Conservation (phyloP, 1,140 invertebrate species). For the Leptopilina clavipes region DNA sequence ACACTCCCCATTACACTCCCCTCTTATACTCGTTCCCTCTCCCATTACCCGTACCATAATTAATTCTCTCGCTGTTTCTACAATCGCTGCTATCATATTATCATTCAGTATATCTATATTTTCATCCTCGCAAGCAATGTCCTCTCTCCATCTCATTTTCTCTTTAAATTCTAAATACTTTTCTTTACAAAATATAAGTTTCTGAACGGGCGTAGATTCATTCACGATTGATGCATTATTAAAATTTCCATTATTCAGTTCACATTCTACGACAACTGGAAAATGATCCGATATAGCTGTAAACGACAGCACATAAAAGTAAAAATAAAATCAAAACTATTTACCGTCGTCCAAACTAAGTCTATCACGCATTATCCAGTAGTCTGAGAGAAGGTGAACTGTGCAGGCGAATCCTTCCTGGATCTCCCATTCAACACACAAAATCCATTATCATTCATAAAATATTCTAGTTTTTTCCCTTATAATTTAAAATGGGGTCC, state of each 20-base stretch:
- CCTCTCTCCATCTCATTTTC: not conserved
- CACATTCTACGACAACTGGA: not conserved
- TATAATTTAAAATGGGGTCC: not conserved
- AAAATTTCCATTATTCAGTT: not conserved
- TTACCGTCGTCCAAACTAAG: not conserved
- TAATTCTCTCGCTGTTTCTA: not conserved
- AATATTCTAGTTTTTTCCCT: not conserved
- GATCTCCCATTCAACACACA: not conserved
- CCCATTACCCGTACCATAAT: not conserved
- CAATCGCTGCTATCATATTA: not conserved
- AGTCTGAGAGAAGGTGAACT: not conserved
- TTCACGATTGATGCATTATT: not conserved
- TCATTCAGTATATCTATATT: not conserved
- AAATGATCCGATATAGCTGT: not conserved
- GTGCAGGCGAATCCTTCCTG: not conserved
- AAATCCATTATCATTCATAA: not conserved
- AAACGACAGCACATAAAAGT: not conserved
- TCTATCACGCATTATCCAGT: not conserved
- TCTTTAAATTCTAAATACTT: not conserved
- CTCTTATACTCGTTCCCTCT: not conserved
- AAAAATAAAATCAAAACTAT: not conserved
- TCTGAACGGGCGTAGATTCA: not conserved
- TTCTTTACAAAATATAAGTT: not conserved
- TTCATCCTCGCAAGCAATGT: not conserved
- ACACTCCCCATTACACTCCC: not conserved